Conservation (phyloP, 2,113 vertebrate species). For the Cranoglanis bouderius region DNA sequence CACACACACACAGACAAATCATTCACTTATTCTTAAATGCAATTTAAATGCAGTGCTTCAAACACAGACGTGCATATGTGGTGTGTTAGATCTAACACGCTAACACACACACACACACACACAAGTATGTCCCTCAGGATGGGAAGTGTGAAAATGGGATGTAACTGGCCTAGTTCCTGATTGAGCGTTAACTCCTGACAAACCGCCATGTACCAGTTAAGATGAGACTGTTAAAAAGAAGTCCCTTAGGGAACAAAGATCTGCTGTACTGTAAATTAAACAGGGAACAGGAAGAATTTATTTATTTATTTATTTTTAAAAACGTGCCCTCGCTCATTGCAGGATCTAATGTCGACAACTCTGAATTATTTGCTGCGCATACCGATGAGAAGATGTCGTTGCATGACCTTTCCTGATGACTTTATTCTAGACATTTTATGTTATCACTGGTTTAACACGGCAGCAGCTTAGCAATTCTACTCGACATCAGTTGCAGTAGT, state of each 20-base stretch:
- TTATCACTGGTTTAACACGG: background rate
- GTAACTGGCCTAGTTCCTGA: conserved; percentile 69
- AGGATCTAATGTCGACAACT: background rate
- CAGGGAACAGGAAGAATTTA: conserved; percentile 36
- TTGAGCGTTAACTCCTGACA: conserved; percentile 64
- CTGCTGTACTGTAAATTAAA: conserved; percentile 38
- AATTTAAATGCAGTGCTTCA: background rate
- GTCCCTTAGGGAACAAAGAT: conserved; percentile 27
- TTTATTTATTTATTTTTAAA: too few species aligned
- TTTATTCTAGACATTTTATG: background rate
- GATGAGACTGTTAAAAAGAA: conserved; percentile 26
- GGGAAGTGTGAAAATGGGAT: conserved; percentile 64
- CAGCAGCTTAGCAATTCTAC: background rate
- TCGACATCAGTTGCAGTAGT: background rate
- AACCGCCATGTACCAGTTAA: conserved; percentile 24
- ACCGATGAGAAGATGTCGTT: background rate
- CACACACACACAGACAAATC: background rate
- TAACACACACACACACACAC: conserved; percentile 16
- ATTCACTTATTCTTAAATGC: background rate
- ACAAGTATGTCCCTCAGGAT: conserved; percentile 48
- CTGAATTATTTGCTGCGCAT: background rate
- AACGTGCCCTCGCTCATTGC: too few species aligned
- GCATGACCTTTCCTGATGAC: conserved; percentile 18
- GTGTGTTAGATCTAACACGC: background rate
- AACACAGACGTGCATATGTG: background rate